Evolutionary conservation across 2,113 vertebrate species (phyloP), one percentile per base, ranked within the genome.

Genomic region (Lepus europaeus): DNA sequence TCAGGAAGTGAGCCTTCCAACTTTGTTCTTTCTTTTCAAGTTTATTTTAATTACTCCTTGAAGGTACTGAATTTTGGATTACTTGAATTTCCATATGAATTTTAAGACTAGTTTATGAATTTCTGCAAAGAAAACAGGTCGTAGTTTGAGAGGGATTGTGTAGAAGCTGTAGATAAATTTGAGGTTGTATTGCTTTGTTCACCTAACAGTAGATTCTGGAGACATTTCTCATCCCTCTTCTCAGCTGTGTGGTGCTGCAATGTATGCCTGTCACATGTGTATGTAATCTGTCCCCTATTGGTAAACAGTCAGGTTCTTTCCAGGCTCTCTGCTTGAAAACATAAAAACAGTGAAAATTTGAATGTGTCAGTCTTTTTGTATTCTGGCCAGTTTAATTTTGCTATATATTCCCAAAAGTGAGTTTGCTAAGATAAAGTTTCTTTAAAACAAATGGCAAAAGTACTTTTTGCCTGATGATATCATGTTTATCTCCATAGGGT

Each of bases 401-500:
- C 6, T 3, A 0, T 74, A 33, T n/a, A 63, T 77, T 83, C 9
- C 80, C 64, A 76, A 56, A 59, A 87, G 17, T 51, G 5, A 1
- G 19, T 92, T 91, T 91, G 45, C 90, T 90, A 84, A 77, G 59
- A 78, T 63, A 87, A 76, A 61, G 31, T 36, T 10, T 83, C 76
- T 68, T 23, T 49, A 10, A 87, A 82, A 74, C 51, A 59, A 59
- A 82, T 14, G 16, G 36, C 64, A 85, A 79, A 76, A 5, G 2
- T 14, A 25, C 19, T 85, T 87, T 83, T 51, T 90, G 70, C 68
- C 66, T 56, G 33, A 19, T 73, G 29, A 22, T 63, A 19, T 3
- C 29, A 68, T 66, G 29, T 74, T 88, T 82, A 56, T 79, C 39
- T 70, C 33, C 9, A 12, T 0, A 87, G 11, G 29, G 3, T 36